phyloP scores from a whole-genome alignment of 2,113 vertebrate genomes.

The Boleophthalmus pectinirostris region DNA sequence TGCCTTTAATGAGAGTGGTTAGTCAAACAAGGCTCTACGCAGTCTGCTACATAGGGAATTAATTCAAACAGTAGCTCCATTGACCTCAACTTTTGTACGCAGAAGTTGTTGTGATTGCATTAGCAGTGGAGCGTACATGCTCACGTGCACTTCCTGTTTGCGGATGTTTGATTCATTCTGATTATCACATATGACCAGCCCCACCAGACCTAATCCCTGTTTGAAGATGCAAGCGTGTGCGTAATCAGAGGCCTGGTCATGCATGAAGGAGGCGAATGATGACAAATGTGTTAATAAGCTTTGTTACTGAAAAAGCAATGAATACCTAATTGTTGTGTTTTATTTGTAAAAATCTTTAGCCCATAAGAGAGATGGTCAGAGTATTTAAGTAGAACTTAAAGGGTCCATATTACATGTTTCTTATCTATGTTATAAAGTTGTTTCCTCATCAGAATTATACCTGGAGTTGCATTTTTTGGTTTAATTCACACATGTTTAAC shows the following conservation, averaged over 20 bases:
- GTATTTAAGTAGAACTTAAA: neutral
- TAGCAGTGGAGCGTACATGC: neutral
- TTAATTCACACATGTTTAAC: no score
- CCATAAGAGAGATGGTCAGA: neutral
- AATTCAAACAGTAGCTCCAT: neutral
- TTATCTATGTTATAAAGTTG: no score
- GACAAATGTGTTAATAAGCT: slow-evolving; percentile 40
- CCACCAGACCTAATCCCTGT: slow-evolving; percentile 24
- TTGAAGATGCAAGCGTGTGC: slow-evolving; percentile 15
- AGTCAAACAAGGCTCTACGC: neutral
- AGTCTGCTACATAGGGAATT: neutral
- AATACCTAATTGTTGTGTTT: neutral
- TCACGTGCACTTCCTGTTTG: slow-evolving; percentile 18
- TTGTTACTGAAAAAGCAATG: neutral
- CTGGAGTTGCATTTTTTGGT: no score
- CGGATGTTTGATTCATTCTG: slow-evolving; percentile 21
- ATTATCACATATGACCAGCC: slow-evolving; percentile 12
- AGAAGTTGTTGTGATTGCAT: slow-evolving; percentile 16
- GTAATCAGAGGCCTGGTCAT: slow-evolving; percentile 22
- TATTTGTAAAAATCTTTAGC: neutral
- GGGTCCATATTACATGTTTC: no score
- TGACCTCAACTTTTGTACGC: slow-evolving; percentile 4
- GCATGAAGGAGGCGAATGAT: slow-evolving; percentile 29
- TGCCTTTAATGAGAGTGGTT: neutral
- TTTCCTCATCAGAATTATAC: no score